phyloP scores from a whole-genome alignment of 30 jellyfish, hydroid and myxozoan genomes.

The Calvadosia cruxmelitensis region DNA sequence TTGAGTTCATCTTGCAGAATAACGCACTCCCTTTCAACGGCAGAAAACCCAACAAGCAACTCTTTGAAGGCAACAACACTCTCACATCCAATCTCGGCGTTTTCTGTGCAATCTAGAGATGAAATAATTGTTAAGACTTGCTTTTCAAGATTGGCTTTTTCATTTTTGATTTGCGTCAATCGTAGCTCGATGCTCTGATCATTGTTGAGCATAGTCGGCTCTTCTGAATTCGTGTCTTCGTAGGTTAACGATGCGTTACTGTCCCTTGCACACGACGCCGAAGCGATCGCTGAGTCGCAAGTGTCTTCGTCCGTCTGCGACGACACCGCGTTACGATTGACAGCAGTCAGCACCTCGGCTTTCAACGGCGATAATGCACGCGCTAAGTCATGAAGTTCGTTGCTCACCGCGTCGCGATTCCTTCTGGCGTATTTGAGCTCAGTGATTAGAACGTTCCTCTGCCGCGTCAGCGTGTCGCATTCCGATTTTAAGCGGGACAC shows the following conservation, averaged over 20 bases:
- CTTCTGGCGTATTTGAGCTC: conserved; percentile 66
- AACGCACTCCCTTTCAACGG: conserved; percentile 46
- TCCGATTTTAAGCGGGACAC: conserved; percentile 80
- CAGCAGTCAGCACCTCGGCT: conserved; percentile 79
- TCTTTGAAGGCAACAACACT: conserved; percentile 11
- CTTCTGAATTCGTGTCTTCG: too few relatives aligned
- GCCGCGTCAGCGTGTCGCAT: conserved; percentile 45
- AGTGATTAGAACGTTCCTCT: conserved; percentile 27
- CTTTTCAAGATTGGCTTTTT: neutral
- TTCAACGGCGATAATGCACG: conserved; percentile 93
- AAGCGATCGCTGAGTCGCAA: neutral
- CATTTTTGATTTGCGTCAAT: neutral
- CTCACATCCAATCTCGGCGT: neutral
- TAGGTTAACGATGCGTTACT: neutral
- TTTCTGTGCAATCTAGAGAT: neutral
- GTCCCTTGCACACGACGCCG: neutral
- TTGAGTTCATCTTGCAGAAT: conserved; percentile 46
- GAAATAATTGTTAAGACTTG: neutral
- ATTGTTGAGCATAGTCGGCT: neutral
- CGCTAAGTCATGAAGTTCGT: conserved; percentile 83
- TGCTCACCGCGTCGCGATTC: conserved; percentile 45
- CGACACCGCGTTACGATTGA: conserved; percentile 3
- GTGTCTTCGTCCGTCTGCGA: neutral
- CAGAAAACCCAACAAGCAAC: conserved; percentile 34
- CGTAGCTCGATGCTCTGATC: neutral